These are phyloP conservation scores for Zygothrica quintamaculata DNA, from an alignment of 2,888 invertebrate genomes.

Conservation along the genomic window DNA sequence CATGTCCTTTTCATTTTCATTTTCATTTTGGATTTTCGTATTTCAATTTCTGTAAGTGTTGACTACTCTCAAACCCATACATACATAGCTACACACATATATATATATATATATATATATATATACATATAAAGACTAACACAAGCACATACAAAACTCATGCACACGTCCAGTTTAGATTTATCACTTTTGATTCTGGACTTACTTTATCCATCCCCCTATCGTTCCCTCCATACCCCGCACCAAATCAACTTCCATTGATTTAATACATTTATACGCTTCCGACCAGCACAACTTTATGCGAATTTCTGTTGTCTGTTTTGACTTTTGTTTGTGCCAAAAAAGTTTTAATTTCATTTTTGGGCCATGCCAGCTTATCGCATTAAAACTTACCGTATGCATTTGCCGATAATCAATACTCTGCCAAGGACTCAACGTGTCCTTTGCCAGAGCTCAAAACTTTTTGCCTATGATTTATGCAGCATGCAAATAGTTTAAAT, in stretches of 20 bases:
- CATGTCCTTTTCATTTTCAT: slow-evolving; percentile 43
- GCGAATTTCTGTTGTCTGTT: slow-evolving; percentile 35
- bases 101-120: too few relatives aligned
- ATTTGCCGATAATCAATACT: slow-evolving; percentile 12
- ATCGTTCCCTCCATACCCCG: not conserved
- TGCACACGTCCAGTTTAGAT: slow-evolving; percentile 73
- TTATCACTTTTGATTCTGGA: slow-evolving; percentile 78
- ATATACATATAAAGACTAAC: too few relatives aligned
- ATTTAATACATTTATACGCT: slow-evolving; percentile 78
- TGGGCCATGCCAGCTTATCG: slow-evolving; percentile 51
- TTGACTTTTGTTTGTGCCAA: slow-evolving; percentile 48
- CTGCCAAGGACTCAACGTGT: slow-evolving; percentile 10
- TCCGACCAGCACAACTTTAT: slow-evolving; percentile 32
- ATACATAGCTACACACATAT: slow-evolving; percentile 10
- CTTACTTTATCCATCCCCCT: too few relatives aligned
- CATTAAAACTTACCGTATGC: slow-evolving; percentile 61
- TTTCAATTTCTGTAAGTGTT: slow-evolving; percentile 72
- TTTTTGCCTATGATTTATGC: slow-evolving; percentile 45
- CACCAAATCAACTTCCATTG: slow-evolving; percentile 58
- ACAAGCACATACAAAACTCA: too few relatives aligned
- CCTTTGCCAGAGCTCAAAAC: slow-evolving; percentile 9
- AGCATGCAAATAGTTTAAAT: slow-evolving; percentile 27
- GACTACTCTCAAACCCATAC: slow-evolving; percentile 33
- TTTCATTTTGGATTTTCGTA: slow-evolving; percentile 40
- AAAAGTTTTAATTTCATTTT: slow-evolving; percentile 73